Evolutionary conservation across 2,113 vertebrate genomes (phyloP), one percentile per base, ranked within the genome.

Genomic region (Alosa alosa): DNA sequence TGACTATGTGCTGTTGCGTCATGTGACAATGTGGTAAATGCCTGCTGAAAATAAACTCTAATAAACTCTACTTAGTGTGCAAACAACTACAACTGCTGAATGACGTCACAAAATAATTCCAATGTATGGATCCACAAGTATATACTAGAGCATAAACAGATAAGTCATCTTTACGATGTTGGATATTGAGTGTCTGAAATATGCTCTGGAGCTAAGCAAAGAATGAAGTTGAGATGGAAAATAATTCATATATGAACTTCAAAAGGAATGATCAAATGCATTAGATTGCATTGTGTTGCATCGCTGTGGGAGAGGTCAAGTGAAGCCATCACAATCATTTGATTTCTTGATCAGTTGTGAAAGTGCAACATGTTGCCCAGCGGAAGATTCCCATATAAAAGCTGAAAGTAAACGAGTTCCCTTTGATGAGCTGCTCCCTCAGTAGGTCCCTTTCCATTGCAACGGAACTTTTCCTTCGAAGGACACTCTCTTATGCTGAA

Each of bases 271-370:
- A 36, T 78, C 31, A 39, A 78, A 78, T 78, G 72, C 72, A 15
- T 41, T 78, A 17, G 72, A 78, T 78, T 36, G 39, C 72, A 39
- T 39, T 78, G 25, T 78, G 72, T 78, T 78, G 72, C 72, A 78
- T 78, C 72, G 41, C 72, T 5, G 72, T 78, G 72, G 18, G 20
- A 22, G 55, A 22, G n/a, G n/a, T 60, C 55, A 60, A 78, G 31
- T 39, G 15, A 41, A 11, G 31, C 2, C 72, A 17, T 78, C 72
- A 78, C 15, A 15, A 41, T 78, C 11, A 36, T 78, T 5, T 78
- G 72, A 15, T 78, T 78, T 78, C 72, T 41, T 15, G 31, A 78
- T 78, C 68, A 75, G 9, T 31, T 36, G 25, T 72, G 64, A 13
- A 78, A 13, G 31, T 78, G 13, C 4, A 15, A 15, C 15, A 5